Conservation (phyloP, 2,113 vertebrate genomes). For the Henicopernis longicauda region DNA sequence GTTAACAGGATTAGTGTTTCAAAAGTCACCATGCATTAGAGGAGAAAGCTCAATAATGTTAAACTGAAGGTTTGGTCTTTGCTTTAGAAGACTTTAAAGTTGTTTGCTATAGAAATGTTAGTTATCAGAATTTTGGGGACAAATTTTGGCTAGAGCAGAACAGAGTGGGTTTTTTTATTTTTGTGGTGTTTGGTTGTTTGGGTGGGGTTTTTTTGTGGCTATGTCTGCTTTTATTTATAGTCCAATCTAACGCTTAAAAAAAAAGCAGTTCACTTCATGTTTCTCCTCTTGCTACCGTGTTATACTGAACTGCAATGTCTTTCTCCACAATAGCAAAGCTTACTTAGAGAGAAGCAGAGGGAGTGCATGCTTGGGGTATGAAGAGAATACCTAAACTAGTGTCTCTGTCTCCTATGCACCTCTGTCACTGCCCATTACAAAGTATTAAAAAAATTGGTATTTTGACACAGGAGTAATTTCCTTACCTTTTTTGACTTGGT, state of each 20-base stretch:
- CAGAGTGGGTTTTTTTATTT: background rate
- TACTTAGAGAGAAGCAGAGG: background rate
- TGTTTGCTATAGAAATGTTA: background rate
- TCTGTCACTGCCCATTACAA: background rate
- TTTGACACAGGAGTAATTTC: background rate
- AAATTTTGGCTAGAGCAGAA: background rate
- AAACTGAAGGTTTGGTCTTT: background rate
- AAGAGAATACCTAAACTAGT: background rate
- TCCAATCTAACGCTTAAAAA: background rate
- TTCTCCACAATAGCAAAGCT: background rate
- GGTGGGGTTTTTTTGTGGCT: background rate
- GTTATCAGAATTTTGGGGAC: accelerated
- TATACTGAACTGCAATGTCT: background rate
- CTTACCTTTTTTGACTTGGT: background rate
- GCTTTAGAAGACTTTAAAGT: background rate
- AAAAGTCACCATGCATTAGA: background rate
- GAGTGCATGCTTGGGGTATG: background rate
- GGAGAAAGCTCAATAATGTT: background rate
- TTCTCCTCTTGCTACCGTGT: background rate
- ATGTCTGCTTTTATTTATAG: background rate
- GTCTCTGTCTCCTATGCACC: background rate
- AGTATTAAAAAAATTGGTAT: background rate
- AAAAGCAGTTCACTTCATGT: background rate
- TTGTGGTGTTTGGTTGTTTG: background rate
- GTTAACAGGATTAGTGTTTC: background rate